Base-by-base conservation (phyloP, 1,140 invertebrate species). In the Campoletis sonorensis region DNA sequence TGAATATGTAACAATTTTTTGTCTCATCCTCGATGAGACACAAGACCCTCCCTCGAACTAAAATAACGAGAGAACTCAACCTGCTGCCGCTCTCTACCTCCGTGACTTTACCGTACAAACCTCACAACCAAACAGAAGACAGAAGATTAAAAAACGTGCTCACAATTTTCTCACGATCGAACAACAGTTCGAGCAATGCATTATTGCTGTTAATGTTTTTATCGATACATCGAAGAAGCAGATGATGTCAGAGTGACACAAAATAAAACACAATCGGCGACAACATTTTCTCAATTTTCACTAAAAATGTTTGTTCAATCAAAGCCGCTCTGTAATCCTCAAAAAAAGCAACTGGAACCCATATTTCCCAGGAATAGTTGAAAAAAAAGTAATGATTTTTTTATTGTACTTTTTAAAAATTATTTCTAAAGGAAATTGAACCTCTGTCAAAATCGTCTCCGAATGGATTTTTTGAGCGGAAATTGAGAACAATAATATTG, bases 1-100 rank as follows among this genome's bases (percentile, higher is more conserved):
- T 76, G 72, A 76, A 76, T 76, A 76, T 76, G 72, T 33, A 76
- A 27, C 72, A 76, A 76, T 33, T 76, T 76, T 76, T 76, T 76
- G 51, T 54, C 30, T 76, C 72, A 8, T 76, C 26, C 72, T 30
- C 72, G 72, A 67, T 67, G 61, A 67, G 26, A 27, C 4, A 58
- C 13, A 27, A 16, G 72, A 58, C 49, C 49, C 51, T 76, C 49
- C 30, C 23, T 26, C 72, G 51, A 76, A 76, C 49, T 4, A 76
- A 26, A 51, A 23, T 26, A 23, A 67, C 54, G 61, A 67, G 61
- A 30, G 61, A 67, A 67, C 61, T 23, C 21, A 23, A 67, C 61
- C 61, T 67, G 61, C 61, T 27, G 61, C 61, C 15, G 61, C 71
- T 73, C 37, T 51, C 21, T 4, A 4, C 26, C 51, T 33, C 45